Evolutionary conservation across 1,140 invertebrate genomes (phyloP).

Genomic region (Penaeus chinensis): DNA sequence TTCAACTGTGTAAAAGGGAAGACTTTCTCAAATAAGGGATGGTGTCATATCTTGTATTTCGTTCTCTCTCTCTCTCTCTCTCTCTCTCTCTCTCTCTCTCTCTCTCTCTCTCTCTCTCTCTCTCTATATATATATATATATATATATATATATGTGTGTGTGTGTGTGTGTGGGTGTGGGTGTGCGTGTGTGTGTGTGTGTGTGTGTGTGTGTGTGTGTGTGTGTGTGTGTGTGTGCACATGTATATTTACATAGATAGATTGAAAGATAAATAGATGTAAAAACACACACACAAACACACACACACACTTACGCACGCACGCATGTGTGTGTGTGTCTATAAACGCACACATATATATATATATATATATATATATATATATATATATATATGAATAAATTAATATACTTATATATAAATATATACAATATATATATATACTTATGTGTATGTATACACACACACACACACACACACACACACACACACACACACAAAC

Average conservation of each 20-base stretch:
- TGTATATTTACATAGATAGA: constrained; percentile 1
- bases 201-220: background rate
- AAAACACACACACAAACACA: background rate
- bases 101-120: background rate
- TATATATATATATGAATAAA: constrained; percentile 16
- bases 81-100: no score
- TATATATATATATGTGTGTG: constrained; percentile 4
- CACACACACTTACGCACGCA: background rate
- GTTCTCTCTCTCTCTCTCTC: no score
- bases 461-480: background rate
- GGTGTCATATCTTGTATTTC: no score
- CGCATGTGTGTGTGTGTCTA: background rate
- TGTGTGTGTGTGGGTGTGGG: background rate
- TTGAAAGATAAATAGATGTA: constrained; percentile 8
- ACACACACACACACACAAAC: background rate
- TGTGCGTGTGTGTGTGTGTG: background rate
- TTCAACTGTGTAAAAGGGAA: no score
- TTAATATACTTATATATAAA: background rate
- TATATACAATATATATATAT: background rate
- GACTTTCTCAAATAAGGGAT: no score
- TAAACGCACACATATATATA: background rate
- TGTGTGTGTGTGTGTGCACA: background rate
- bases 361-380: constrained; percentile 26
- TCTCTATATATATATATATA: constrained; percentile 16
- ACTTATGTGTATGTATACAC: background rate